These are phyloP conservation scores for Cydia fagiglandana DNA, from an alignment of 1,140 invertebrate genomes.

Conservation along the genomic window DNA sequence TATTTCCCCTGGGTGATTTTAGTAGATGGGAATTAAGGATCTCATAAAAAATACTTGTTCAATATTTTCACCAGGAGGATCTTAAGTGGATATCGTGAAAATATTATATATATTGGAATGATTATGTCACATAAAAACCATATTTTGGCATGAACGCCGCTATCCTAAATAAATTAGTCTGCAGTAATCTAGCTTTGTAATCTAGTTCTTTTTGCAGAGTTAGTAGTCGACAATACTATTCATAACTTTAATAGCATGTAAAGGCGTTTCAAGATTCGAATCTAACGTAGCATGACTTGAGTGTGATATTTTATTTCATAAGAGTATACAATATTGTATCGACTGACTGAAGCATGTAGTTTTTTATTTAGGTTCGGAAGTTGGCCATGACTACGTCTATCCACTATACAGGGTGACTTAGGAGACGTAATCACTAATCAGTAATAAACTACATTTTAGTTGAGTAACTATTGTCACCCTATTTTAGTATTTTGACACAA, in stretches of 20 bases:
- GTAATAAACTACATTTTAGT: not conserved
- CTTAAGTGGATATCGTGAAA: too few species aligned
- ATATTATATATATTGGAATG: too few species aligned
- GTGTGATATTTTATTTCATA: conserved; percentile 41
- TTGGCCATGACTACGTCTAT: not conserved
- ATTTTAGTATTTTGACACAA: too few species aligned
- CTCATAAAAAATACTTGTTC: too few species aligned
- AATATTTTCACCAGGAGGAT: too few species aligned
- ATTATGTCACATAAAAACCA: not conserved
- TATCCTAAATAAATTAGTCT: not conserved
- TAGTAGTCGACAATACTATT: conserved; percentile 5
- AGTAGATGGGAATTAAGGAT: too few species aligned
- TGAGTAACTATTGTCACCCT: too few species aligned
- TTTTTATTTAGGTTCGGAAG: conserved; percentile 23
- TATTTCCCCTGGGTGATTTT: too few species aligned
- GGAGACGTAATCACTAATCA: not conserved
- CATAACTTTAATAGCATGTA: conserved; percentile 23
- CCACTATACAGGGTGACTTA: not conserved
- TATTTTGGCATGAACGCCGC: too few species aligned
- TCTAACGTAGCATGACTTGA: conserved; percentile 45
- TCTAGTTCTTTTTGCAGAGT: conserved; percentile 1
- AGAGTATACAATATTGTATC: conserved; percentile 29
- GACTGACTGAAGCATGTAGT: conserved; percentile 67
- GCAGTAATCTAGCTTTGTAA: not conserved
- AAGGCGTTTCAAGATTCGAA: not conserved